Evolutionary conservation across 2,888 invertebrate genomes (phyloP), one percentile per base, ranked within the genome.

Genomic region (Conops quadrifasciatus): DNA sequence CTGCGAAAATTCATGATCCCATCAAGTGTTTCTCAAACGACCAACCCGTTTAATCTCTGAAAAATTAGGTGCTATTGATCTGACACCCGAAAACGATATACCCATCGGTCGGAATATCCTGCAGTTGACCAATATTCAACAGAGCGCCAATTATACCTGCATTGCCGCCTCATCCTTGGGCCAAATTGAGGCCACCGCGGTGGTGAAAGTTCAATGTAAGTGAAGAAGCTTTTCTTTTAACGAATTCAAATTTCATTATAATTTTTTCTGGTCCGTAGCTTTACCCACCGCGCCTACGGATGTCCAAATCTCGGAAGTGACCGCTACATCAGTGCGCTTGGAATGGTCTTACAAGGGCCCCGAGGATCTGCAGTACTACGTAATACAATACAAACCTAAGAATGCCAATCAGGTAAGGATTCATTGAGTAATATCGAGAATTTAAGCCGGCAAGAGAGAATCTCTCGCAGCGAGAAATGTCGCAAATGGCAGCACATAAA

Each of bases 141-240:
- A 96, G 83, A 95, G 97, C 0, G 95, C 94, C 26, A 98, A 98
- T 87, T 99, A 96, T 88, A 98, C 98, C 0, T 99, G 98, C 85
- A 93, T 96, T 74, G 98, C 98, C 0, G 94, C 95, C 69, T 97
- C 97, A 81, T 95, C 95, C 19, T 89, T 98, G 70, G 98, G 97
- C 60, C 92, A 94, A 80, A 96, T 98, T 74, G 96, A 97, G 82
- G 90, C 93, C 3, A 90, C 91, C 0, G 93, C 96, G 15, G 90
- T 93, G 80, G 96, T 99, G 77, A 94, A 95, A 89, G 98, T 98
- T 77, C 96, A 97, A 91, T 96, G 98, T 97, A 87, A 92, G 91
- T 89, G n/a, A 2, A 60, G 16, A 15, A 30, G 19, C 30, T 15
- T 2, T 30, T 11, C 30, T 60, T 1, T 11, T 26, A 58, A 58